These are phyloP conservation scores for Antechinus stuartii DNA, from an alignment of 2,113 vertebrate genomes.

Conservation along the genomic window DNA sequence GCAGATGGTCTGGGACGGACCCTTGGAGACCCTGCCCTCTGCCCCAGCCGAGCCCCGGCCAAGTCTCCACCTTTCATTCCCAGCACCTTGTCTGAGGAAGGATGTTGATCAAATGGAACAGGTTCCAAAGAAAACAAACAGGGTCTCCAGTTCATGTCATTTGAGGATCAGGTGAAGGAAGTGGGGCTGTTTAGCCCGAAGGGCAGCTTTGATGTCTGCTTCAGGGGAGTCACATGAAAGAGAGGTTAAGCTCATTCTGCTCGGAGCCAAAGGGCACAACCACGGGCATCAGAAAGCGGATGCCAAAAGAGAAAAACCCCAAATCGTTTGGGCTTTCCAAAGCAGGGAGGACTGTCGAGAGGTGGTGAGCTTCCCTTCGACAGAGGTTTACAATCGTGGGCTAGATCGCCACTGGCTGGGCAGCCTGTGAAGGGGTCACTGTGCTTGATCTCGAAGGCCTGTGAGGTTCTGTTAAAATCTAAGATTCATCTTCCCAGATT, in stretches of 20 bases:
- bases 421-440: not conserved
- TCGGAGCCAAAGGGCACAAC: not conserved
- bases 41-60: not conserved
- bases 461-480: not conserved
- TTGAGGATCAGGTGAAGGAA: not conserved
- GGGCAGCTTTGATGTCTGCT: not conserved
- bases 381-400: not conserved
- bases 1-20: not conserved
- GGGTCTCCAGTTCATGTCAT: not conserved
- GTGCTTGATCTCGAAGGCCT: not conserved
- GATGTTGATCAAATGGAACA: not conserved
- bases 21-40: not conserved
- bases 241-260: not conserved
- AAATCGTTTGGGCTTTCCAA: not conserved
- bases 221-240: not conserved
- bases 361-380: not conserved
- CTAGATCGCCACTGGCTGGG: not conserved
- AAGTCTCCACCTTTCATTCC: not conserved
- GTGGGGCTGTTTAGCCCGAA: not conserved
- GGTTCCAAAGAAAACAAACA: not conserved
- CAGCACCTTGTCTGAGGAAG: not conserved
- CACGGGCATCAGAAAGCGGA: not conserved
- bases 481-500: not conserved
- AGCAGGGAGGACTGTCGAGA: not conserved
- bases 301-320: not conserved